Evolutionary conservation across 1,140 invertebrate species (phyloP).

Genomic region (Drosophila pandora): DNA sequence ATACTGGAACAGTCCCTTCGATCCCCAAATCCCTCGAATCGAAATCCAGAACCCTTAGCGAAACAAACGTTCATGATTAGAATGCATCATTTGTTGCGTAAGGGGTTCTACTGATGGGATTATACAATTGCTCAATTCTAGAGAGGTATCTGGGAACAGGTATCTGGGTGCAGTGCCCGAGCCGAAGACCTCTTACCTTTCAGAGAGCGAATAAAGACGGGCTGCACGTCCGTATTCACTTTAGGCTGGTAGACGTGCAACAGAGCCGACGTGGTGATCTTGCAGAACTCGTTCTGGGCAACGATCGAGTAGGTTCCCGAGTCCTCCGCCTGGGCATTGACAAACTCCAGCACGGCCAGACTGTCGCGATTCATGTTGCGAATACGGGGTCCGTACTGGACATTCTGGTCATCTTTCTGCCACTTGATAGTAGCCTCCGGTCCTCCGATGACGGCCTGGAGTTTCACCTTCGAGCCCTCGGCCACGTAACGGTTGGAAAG

Average conservation of each 20-base stretch:
- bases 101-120: slow-evolving; percentile 27
- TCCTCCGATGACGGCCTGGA: slow-evolving; percentile 77
- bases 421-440: slow-evolving; percentile 77
- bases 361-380: slow-evolving; percentile 83
- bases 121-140: slow-evolving; percentile 46
- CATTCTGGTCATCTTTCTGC: slow-evolving; percentile 78
- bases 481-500: slow-evolving; percentile 80
- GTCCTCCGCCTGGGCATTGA: slow-evolving; percentile 74
- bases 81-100: slow-evolving; percentile 44
- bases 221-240: slow-evolving; percentile 73
- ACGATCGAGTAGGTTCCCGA: slow-evolving; percentile 84
- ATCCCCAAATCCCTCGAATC: background rate
- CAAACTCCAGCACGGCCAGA: slow-evolving; percentile 85
- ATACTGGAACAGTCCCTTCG: background rate
- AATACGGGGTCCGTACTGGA: slow-evolving; percentile 67
- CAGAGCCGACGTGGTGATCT: slow-evolving; percentile 84
- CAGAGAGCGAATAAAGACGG: slow-evolving; percentile 79
- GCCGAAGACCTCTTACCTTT: slow-evolving; percentile 68
- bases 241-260: slow-evolving; percentile 84
- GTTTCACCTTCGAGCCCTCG: slow-evolving; percentile 79
- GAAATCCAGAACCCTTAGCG: background rate
- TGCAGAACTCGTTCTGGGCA: slow-evolving; percentile 84
- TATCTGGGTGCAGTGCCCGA: slow-evolving; percentile 1
- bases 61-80: background rate
- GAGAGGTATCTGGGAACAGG: too few species aligned